A percentile compares a stretch with the other conserved stretches of the same genome.
Conservation (phyloP, 2,888 invertebrate genomes). For the Anoplius nigerrimus region DNA sequence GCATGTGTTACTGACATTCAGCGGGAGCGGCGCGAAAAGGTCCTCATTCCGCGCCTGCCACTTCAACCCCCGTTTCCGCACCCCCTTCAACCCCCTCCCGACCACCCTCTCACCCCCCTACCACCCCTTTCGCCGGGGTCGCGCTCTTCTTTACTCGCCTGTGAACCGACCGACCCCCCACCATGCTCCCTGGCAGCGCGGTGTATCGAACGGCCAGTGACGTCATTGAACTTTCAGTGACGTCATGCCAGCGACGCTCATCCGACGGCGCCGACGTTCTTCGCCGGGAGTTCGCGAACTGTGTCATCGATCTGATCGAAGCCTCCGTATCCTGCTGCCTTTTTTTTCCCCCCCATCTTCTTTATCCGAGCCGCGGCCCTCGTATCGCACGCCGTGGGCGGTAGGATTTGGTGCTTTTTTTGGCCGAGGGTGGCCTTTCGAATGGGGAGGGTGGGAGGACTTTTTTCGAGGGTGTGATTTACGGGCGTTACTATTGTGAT, state of each 20-base stretch:
- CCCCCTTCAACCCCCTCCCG: slow-evolving; percentile 10
- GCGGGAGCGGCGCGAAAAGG: slow-evolving; percentile 41
- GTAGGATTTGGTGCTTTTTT: no score
- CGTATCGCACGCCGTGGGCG: no score
- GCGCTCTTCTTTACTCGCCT: slow-evolving; percentile 48
- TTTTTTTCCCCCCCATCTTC: no score
- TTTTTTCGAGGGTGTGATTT: no score
- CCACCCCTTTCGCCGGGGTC: slow-evolving; percentile 26
- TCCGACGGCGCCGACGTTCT: slow-evolving; percentile 8
- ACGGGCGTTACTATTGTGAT: no score
- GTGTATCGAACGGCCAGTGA: slow-evolving; percentile 70
- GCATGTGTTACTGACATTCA: slow-evolving; percentile 16
- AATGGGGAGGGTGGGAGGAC: no score
- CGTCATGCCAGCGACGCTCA: slow-evolving; percentile 64
- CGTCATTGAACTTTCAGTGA: slow-evolving; percentile 69
- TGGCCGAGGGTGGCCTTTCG: no score
- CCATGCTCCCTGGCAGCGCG: slow-evolving; percentile 21
- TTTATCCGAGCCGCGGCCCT: no score
- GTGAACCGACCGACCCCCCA: slow-evolving; percentile 52
- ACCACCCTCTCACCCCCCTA: slow-evolving; percentile 28
- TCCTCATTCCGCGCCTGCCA: slow-evolving; percentile 34
- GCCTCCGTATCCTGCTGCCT: no score
- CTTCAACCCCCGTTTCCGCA: slow-evolving; percentile 17
- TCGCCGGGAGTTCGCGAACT: not conserved
- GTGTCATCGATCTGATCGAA: slow-evolving; percentile 12